These are phyloP conservation scores for Ephydatia muelleri DNA, from an alignment of 37 sponge, comb jelly and placozoan genomes.

Conservation along the genomic window DNA sequence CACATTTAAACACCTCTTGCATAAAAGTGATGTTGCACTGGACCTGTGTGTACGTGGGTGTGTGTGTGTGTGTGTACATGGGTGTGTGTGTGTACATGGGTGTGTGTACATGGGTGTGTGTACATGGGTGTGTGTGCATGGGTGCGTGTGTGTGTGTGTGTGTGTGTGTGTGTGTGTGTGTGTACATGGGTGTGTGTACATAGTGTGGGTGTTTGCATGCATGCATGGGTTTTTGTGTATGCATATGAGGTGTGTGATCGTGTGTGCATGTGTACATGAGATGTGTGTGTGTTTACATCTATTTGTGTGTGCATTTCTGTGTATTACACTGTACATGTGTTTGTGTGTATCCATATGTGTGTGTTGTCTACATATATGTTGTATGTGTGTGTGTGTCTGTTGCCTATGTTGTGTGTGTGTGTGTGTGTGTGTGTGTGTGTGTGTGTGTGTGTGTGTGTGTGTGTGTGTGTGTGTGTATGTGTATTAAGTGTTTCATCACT, in stretches of 20 bases:
- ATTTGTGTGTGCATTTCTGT: no score
- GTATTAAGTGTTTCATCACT: conserved; percentile 48
- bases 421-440: neutral
- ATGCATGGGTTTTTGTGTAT: neutral
- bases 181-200: neutral
- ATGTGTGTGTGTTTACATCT: neutral
- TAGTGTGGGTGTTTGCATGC: no score
- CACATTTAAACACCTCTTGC: no score
- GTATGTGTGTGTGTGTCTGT: neutral
- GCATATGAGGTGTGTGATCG: neutral
- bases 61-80: no score
- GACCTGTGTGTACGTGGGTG: no score
- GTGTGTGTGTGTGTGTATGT: neutral
- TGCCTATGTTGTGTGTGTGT: neutral
- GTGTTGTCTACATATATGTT: neutral
- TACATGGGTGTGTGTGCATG: neutral
- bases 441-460: neutral
- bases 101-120: neutral
- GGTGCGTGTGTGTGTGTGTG: neutral
- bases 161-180: conserved; percentile 7
- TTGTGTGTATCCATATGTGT: neutral
- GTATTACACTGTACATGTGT: conserved; percentile 10
- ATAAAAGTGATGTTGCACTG: no score
- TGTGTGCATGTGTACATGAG: neutral
- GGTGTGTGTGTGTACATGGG: neutral